A percentile compares a stretch with the other conserved stretches of the same genome.
These are phyloP conservation scores for Drosophila limbata DNA, from an alignment of 2,888 invertebrate species.

Conservation along the genomic window DNA sequence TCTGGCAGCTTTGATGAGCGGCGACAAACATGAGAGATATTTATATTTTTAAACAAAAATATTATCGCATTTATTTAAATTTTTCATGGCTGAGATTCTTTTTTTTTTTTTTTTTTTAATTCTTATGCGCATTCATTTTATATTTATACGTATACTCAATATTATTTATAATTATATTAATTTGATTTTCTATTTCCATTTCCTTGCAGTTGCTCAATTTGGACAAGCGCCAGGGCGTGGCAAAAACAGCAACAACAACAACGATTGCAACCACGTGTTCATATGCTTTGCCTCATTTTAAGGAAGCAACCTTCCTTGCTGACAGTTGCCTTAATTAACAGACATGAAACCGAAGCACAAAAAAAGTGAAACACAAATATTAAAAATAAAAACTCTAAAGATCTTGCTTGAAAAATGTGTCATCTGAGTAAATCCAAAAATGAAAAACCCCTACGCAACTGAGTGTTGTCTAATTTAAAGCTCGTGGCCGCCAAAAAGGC, in stretches of 20 bases:
- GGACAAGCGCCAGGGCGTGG: slow-evolving; percentile 72
- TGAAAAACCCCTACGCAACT: slow-evolving; percentile 58
- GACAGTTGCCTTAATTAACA: slow-evolving; percentile 70
- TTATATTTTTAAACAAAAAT: slow-evolving; percentile 48
- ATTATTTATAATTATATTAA: slow-evolving; percentile 16
- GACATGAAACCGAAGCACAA: slow-evolving; percentile 35
- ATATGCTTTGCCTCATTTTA: slow-evolving; percentile 53
- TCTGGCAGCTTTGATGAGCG: slow-evolving; percentile 58
- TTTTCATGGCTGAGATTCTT: slow-evolving; percentile 21
- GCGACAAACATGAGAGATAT: slow-evolving; percentile 55
- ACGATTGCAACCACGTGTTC: slow-evolving; percentile 30
- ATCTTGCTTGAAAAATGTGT: slow-evolving; percentile 43
- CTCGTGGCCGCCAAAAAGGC: slow-evolving; percentile 68
- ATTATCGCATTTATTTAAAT: slow-evolving; percentile 44
- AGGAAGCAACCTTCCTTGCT: slow-evolving; percentile 34
- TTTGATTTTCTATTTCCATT: slow-evolving; percentile 43
- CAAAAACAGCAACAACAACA: slow-evolving; percentile 19
- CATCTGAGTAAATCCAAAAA: slow-evolving; percentile 32
- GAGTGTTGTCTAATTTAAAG: slow-evolving; percentile 63
- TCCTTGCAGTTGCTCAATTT: slow-evolving; percentile 70
- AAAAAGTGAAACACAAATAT: slow-evolving; percentile 34
- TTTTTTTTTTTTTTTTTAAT: slow-evolving; percentile 16
- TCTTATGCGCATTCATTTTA: slow-evolving; percentile 63
- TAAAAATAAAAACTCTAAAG: slow-evolving; percentile 6
- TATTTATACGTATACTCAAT: slow-evolving; percentile 50